Evolutionary conservation across 2,113 vertebrate species (phyloP), one percentile per base, ranked within the genome.

Genomic region (Turdus rufiventris): DNA sequence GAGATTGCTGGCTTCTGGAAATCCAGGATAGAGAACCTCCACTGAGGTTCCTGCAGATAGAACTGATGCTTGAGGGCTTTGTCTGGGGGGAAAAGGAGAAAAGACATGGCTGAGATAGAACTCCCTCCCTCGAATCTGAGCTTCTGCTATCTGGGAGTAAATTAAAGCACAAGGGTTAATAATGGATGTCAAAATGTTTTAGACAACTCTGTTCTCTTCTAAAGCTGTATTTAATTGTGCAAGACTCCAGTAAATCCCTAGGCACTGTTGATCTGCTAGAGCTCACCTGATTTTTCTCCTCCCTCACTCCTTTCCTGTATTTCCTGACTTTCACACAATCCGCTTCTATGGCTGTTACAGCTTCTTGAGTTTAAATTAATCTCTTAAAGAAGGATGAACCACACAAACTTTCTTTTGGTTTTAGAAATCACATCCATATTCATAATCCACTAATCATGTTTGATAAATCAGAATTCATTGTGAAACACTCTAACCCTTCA

Each of bases 341-440:
- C 63, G 57, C 62, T 72, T 51, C 65, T 71, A 42, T 71, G 90
- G 63, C 62, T 77, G 26, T 40, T 91, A 20, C 57, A 73, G 40
- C 82, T 85, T 12, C 75, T 89, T 67, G 88, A 85, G 85, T 94
- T 94, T 89, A 96, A 97, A 96, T 94, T 91, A 93, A 91, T 83
- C 96, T 83, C 80, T 96, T 88, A 88, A 72, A 87, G 88, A 94
- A 19, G 74, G 87, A 74, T 84, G 94, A 97, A 87, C 85, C 72
- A 21, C 76, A 43, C 66, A 83, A 94, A 96, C 94, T 86, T 96
- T 76, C 83, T 96, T 97, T 96, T 94, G 85, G 94, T 98, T 96
- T 94, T 84, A 95, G 88, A 76, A 95, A 96, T 84, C 91, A 88
- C 88, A 97, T 98, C 86, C 96, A 97, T 98, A 98, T 97, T 98